Evolutionary conservation across 2,797 vertebrate species (phyloP).

Genomic region (Sebastes reedi): DNA sequence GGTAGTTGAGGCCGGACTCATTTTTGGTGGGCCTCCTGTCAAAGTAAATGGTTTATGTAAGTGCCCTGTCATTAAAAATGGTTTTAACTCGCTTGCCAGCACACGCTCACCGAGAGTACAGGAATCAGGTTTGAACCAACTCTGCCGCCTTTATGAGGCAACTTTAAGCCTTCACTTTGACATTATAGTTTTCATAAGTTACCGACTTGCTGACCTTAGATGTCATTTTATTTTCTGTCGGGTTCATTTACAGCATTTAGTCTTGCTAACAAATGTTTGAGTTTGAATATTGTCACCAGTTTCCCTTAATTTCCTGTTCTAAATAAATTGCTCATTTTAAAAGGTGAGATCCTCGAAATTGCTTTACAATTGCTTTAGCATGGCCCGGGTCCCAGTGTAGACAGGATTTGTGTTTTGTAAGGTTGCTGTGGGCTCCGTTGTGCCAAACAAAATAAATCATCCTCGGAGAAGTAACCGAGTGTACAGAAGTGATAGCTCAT

Average conservation of each 20-base stretch:
- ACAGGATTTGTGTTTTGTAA: constrained; percentile 24
- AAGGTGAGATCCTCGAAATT: constrained; percentile 26
- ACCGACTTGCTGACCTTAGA: background rate
- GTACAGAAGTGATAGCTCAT: constrained; percentile 34
- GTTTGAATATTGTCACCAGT: constrained; percentile 2
- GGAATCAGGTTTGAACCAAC: constrained; percentile 7
- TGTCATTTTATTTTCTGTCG: background rate
- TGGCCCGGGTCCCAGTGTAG: background rate
- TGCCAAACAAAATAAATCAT: constrained; percentile 29
- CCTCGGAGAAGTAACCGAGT: constrained; percentile 10
- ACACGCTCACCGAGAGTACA: background rate
- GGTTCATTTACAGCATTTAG: background rate
- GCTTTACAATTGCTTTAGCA: constrained; percentile 9
- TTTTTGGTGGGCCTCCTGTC: constrained; percentile 42
- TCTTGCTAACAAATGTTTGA: background rate
- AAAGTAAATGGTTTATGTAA: constrained; percentile 46
- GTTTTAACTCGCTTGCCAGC: background rate
- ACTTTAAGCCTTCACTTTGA: background rate
- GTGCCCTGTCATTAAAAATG: background rate
- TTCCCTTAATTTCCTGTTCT: constrained; percentile 10
- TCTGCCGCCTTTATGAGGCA: constrained; percentile 9
- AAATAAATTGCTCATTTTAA: constrained; percentile 25
- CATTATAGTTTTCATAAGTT: background rate
- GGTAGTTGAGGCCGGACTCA: constrained; percentile 10
- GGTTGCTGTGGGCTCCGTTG: constrained; percentile 14